Percentiles rank a stretch among this genome's conserved stretches.
phyloP scores from a whole-genome alignment of 1,140 invertebrate species.

The Amphibalanus amphitrite region DNA sequence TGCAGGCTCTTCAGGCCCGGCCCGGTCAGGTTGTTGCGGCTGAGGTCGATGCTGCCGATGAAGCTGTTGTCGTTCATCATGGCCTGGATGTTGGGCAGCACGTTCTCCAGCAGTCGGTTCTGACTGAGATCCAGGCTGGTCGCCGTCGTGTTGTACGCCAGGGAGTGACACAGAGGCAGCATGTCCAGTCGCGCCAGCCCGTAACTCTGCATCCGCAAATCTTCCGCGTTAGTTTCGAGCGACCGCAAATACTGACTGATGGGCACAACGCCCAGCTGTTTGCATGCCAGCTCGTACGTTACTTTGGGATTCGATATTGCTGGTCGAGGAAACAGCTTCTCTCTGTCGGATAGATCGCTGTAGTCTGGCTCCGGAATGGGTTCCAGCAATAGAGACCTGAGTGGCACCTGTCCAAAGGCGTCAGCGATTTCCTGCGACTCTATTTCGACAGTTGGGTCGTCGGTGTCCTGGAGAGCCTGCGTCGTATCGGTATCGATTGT shows the following conservation, averaged over 20 bases:
- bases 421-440: neutral
- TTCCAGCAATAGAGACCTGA: neutral
- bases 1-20: neutral
- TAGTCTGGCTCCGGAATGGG: neutral
- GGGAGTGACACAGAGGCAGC: neutral
- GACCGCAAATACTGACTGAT: neutral
- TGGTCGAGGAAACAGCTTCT: neutral
- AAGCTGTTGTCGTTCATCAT: slow-evolving; percentile 1
- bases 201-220: neutral
- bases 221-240: neutral
- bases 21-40: neutral
- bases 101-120: neutral
- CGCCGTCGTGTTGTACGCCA: neutral
- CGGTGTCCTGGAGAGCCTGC: no score
- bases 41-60: neutral
- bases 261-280: neutral
- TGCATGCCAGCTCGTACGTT: neutral
- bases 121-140: neutral
- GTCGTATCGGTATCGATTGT: no score
- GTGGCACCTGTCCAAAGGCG: neutral
- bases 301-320: neutral
- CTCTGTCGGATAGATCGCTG: neutral
- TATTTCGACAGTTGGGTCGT: neutral
- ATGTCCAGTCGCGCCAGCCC: neutral
- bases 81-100: neutral